Evolutionary conservation across 2,888 invertebrate genomes (phyloP), one percentile per base, ranked within the genome.

Genomic region (Eupithecia centaureata): DNA sequence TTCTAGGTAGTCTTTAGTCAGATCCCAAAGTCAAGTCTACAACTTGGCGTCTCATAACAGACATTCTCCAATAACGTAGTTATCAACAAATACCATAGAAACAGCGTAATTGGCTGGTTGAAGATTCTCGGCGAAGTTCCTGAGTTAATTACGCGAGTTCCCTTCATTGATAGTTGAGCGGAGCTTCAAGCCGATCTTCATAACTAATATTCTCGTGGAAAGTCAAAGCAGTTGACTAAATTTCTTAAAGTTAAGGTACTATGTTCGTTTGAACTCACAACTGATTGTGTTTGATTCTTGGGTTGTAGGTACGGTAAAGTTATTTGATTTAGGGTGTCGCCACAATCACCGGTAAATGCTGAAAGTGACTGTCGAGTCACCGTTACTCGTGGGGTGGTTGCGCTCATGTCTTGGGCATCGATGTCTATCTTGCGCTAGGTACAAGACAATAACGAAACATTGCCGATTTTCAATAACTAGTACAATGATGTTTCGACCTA

Each of bases 41-140:
- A n/a, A n/a, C 22, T 47, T 47, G 18, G 22, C 47, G 47, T 47
- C 47, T 47, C 18, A 47, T 47, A 47, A 47, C 47, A 22, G 47
- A 47, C 18, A 22, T 47, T 42, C 42, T 42, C 7, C 8, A 42
- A 42, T 42, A 42, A 42, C 18, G 47, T 22, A 47, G 47, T 22
- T 47, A 22, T 7, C 47, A 22, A 18, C 18, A 47, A 22, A 47
- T 22, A 10, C 10, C 47, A 47, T 10, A 47, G 47, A 47, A 18
- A 22, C 47, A 47, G 47, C 47, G 47, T 22, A 47, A 47, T 47
- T 47, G 47, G 4, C 22, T 47, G 10, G 47, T 12, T 22, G 12
- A 47, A n/a, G 22, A 47, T 47, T 12, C 47, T 47, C 12, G 22
- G 10, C 22, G 47, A 47, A 47, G 22, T 47, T 47, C 22, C 12